Percentiles rank a stretch among this genome's conserved stretches.
These are phyloP conservation scores for Gymnoscopelus braueri DNA, from an alignment of 2,797 vertebrate genomes.

Conservation along the genomic window DNA sequence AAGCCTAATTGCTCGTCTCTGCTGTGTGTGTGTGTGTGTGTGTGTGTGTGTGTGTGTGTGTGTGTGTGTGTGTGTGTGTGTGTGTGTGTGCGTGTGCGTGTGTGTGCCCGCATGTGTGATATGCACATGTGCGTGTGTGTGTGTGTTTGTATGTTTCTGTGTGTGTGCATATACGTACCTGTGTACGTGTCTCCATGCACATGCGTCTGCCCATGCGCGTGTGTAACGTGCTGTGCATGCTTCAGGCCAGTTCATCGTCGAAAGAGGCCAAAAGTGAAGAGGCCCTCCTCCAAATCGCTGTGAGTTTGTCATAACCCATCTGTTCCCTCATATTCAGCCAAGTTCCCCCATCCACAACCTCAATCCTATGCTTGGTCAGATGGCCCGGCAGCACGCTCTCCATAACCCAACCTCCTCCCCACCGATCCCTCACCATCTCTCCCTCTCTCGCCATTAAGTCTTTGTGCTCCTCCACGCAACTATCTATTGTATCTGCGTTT, in stretches of 20 bases:
- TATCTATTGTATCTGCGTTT: slow-evolving; percentile 54
- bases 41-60: slow-evolving; percentile 26
- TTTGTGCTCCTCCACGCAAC: slow-evolving; percentile 39
- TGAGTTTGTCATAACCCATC: slow-evolving; percentile 88
- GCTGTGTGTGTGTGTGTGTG: slow-evolving; percentile 71
- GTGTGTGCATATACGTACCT: slow-evolving; percentile 46
- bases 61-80: slow-evolving; percentile 28
- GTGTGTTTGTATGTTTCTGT: slow-evolving; percentile 27
- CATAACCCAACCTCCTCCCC: background rate
- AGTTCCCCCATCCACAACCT: slow-evolving; percentile 49
- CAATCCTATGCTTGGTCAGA: slow-evolving; percentile 55
- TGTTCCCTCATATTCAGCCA: slow-evolving; percentile 71
- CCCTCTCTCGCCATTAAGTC: slow-evolving; percentile 27
- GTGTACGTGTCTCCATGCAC: slow-evolving; percentile 69
- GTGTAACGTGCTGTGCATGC: slow-evolving; percentile 76
- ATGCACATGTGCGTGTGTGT: slow-evolving; percentile 54
- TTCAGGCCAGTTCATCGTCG: slow-evolving; percentile 96
- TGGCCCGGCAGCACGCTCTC: slow-evolving; percentile 53
- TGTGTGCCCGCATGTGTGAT: slow-evolving; percentile 45
- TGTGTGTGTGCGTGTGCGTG: slow-evolving; percentile 40
- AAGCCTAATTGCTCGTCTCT: slow-evolving; percentile 77
- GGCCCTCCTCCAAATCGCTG: slow-evolving; percentile 93
- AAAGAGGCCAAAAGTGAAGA: slow-evolving; percentile 98
- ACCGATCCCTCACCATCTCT: background rate
- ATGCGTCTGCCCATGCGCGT: slow-evolving; percentile 76